These are phyloP conservation scores for Motacilla tschutschensis DNA, from an alignment of 2,113 vertebrate species.

Conservation along the genomic window DNA sequence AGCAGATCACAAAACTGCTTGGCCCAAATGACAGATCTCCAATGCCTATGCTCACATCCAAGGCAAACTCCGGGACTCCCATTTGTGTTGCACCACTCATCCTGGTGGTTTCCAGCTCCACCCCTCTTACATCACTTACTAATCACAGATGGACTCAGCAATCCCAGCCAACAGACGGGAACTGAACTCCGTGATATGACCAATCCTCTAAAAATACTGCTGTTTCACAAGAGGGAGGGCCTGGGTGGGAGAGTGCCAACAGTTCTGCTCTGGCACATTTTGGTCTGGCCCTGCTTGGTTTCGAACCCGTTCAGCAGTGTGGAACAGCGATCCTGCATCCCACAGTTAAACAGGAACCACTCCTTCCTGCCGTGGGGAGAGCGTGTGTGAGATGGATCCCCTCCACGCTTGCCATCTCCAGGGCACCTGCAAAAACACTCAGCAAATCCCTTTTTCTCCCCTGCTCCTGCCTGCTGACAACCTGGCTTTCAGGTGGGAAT, in stretches of 20 bases:
- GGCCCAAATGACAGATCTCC: background rate
- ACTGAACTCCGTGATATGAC: background rate
- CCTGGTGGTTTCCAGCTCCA: background rate
- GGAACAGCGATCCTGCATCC: background rate
- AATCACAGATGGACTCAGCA: background rate
- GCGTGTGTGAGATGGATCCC: background rate
- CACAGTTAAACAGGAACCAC: background rate
- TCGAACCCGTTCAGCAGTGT: background rate
- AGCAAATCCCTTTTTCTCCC: background rate
- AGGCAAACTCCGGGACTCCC: background rate
- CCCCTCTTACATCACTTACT: background rate
- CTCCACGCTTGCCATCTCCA: rapidly evolving
- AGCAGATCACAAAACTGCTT: background rate
- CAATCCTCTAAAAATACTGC: background rate
- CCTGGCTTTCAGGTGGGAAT: background rate
- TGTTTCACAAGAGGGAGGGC: background rate
- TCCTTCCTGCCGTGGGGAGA: background rate
- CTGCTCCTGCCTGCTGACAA: background rate
- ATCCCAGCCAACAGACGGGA: background rate
- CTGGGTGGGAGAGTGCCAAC: background rate
- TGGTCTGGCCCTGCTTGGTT: background rate
- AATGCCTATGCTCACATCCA: background rate
- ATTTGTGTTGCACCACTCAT: background rate
- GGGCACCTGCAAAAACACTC: background rate
- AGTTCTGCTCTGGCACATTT: background rate